These are phyloP conservation scores for Sebastes melanostomus DNA, from an alignment of 2,797 vertebrate species.

Conservation along the genomic window DNA sequence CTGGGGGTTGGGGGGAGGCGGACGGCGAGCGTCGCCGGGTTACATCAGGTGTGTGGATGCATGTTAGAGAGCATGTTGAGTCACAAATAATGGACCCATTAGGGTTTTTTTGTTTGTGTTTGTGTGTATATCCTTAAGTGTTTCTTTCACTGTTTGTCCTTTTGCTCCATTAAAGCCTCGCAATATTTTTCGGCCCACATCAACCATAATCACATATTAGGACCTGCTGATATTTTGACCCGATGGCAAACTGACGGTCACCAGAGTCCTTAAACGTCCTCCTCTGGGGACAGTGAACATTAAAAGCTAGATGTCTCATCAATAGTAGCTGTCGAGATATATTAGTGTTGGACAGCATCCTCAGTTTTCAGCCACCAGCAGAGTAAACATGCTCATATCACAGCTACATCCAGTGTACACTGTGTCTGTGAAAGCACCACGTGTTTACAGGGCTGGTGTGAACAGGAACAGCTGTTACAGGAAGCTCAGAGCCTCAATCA, in stretches of 20 bases:
- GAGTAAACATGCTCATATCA: background rate
- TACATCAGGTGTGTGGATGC: conserved; percentile 25
- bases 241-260: background rate
- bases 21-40: background rate
- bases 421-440: background rate
- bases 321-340: background rate
- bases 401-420: background rate
- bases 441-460: background rate
- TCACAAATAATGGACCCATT: conserved; percentile 1
- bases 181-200: background rate
- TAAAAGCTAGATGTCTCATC: background rate
- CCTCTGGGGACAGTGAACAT: too few relatives aligned
- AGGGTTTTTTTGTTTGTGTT: background rate
- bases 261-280: background rate
- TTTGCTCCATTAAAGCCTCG: background rate
- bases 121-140: too few relatives aligned
- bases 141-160: background rate
- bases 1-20: background rate
- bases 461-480: conserved; percentile 3
- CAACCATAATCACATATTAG: background rate
- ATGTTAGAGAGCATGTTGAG: background rate
- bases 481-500: background rate
- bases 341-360: background rate
- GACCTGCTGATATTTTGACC: background rate
- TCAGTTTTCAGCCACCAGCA: background rate